These are phyloP conservation scores for Ictidomys tridecemlineatus DNA, from an alignment of 2,113 vertebrate genomes.

Conservation along the genomic window DNA sequence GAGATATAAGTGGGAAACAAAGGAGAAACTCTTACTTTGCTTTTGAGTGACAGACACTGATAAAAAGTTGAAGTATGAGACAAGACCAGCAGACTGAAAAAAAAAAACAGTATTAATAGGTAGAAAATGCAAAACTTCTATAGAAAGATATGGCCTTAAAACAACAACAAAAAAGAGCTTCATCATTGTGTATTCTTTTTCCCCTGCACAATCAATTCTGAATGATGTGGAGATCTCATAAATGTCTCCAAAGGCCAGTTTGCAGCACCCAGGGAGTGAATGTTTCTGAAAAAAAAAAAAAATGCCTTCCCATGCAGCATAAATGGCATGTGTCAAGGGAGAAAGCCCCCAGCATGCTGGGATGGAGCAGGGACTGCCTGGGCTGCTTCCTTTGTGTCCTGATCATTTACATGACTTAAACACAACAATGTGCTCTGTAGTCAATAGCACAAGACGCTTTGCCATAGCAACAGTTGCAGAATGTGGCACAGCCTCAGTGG, in stretches of 20 bases:
- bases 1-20: constrained; percentile 67
- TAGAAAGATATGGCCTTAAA: constrained; percentile 45
- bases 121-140: constrained; percentile 56
- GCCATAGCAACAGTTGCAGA: constrained; percentile 84
- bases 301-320: constrained; percentile 69
- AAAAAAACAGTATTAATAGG: constrained; percentile 10
- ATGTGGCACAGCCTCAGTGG: constrained; percentile 71
- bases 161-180: constrained; percentile 40
- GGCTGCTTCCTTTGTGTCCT: constrained; percentile 76
- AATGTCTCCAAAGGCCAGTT: constrained; percentile 72
- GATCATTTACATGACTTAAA: constrained; percentile 85
- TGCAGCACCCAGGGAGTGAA: constrained; percentile 67
- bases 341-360: constrained; percentile 47
- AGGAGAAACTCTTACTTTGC: constrained; percentile 42
- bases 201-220: constrained; percentile 55
- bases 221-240: constrained; percentile 59
- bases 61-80: constrained; percentile 60
- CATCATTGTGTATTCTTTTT: constrained; percentile 35
- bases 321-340: constrained; percentile 71
- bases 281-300: constrained; percentile 42
- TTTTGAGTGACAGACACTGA: constrained; percentile 54
- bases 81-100: constrained; percentile 28
- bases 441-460: constrained; percentile 81
- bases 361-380: constrained; percentile 63
- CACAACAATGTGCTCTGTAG: constrained; percentile 77